These are phyloP conservation scores for Tenebrosternarchus preto DNA, from an alignment of 2,113 vertebrate species.

Conservation along the genomic window DNA sequence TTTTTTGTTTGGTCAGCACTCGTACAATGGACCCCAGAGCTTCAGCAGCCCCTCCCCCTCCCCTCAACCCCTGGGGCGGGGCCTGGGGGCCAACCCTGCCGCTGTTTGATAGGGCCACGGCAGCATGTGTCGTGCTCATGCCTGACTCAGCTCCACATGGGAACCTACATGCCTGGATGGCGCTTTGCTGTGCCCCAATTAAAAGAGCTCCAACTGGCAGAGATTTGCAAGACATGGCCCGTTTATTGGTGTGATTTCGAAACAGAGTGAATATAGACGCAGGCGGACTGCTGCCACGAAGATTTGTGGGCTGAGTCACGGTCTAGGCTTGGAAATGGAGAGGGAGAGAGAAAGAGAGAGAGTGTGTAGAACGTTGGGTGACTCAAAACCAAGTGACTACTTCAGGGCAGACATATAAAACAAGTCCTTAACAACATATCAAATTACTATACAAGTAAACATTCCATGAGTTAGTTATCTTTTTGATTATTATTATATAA, in stretches of 20 bases:
- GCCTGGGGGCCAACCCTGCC: constrained; percentile 52
- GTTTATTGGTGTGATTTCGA: constrained; percentile 56
- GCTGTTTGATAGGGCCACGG: constrained; percentile 69
- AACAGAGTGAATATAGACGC: constrained; percentile 63
- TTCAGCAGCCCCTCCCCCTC: constrained; percentile 28
- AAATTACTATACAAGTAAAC: constrained; percentile 5
- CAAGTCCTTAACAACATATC: not conserved
- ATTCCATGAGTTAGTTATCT: not conserved
- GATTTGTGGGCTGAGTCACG: constrained; percentile 53
- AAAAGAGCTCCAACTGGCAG: constrained; percentile 49
- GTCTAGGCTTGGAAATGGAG: constrained; percentile 48
- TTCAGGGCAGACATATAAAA: not conserved
- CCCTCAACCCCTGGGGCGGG: not conserved
- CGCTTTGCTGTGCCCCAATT: constrained; percentile 60
- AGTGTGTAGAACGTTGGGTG: not conserved
- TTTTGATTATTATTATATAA: not conserved
- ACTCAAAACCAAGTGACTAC: not conserved
- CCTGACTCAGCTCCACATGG: constrained; percentile 70
- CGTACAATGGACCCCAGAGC: constrained; percentile 12
- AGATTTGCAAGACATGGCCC: constrained; percentile 53
- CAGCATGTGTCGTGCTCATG: constrained; percentile 63
- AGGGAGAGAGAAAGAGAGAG: constrained; percentile 23
- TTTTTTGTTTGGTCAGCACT: not conserved
- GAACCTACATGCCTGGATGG: constrained; percentile 27
- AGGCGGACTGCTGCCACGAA: constrained; percentile 29